phyloP scores from a whole-genome alignment of 2,797 vertebrate genomes.

The Austrolebias charrua region DNA sequence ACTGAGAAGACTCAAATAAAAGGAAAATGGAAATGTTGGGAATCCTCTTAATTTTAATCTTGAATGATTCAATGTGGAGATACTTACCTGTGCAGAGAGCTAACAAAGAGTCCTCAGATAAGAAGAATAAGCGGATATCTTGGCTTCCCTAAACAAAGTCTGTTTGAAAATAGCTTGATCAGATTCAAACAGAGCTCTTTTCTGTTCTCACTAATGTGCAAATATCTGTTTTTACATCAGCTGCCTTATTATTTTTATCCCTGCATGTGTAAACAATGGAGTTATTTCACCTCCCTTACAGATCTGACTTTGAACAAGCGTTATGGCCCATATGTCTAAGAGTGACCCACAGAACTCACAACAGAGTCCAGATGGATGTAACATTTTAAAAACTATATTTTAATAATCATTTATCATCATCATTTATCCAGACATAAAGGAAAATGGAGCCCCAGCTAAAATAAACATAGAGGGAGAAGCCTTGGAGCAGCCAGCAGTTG shows the following conservation, averaged over 20 bases:
- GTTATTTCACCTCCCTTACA: neutral
- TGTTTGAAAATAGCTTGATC: conserved; percentile 25
- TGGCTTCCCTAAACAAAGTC: conserved; percentile 3
- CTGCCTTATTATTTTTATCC: conserved; percentile 10
- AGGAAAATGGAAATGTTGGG: conserved; percentile 18
- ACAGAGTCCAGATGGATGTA: no score
- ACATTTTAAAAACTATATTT: no score
- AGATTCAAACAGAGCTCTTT: conserved; percentile 15
- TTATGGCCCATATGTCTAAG: no score
- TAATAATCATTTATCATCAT: no score
- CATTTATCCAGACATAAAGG: no score
- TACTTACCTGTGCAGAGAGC: conserved; percentile 44
- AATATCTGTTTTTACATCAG: conserved; percentile 10
- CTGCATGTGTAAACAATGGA: conserved; percentile 7
- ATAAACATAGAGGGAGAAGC: no score
- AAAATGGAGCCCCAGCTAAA: no score
- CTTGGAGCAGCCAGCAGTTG: no score
- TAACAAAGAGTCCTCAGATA: conserved; percentile 36
- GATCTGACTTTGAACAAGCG: conserved; percentile 10
- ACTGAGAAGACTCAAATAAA: conserved; percentile 33
- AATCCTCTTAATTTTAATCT: conserved; percentile 35
- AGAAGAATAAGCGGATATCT: conserved; percentile 4
- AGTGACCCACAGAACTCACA: no score
- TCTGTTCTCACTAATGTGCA: conserved; percentile 21
- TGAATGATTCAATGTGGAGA: conserved; percentile 35